Evolutionary conservation across 2,888 invertebrate genomes (phyloP).

Genomic region (Chrysolina oricalcia): DNA sequence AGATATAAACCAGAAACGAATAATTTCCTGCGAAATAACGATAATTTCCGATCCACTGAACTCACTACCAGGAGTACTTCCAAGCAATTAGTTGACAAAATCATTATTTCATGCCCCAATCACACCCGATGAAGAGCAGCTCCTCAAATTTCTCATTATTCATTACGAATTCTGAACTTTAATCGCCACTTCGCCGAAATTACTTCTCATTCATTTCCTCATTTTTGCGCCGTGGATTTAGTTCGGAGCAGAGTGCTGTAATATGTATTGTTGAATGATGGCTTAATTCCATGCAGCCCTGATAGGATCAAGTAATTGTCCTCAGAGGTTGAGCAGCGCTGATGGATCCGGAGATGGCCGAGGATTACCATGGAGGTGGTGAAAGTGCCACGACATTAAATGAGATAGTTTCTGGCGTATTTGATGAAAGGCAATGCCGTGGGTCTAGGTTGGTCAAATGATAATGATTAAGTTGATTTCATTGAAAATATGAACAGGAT

Average conservation of each 20-base stretch:
- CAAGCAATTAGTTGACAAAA: background rate
- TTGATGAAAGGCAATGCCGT: background rate
- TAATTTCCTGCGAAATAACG: background rate
- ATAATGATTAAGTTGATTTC: too few relatives aligned
- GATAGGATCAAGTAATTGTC: constrained; percentile 45
- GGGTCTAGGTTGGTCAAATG: background rate
- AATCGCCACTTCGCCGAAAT: constrained; percentile 11
- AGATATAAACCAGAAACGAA: background rate
- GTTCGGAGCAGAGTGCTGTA: constrained; percentile 7
- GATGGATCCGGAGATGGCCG: constrained; percentile 33
- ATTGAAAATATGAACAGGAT: too few relatives aligned
- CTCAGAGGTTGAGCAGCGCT: constrained; percentile 35
- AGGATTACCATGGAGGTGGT: constrained; percentile 10
- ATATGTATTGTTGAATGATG: constrained; percentile 41
- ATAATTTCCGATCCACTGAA: background rate
- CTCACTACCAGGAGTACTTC: background rate
- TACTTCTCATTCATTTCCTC: constrained; percentile 20
- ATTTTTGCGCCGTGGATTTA: constrained; percentile 21
- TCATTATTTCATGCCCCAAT: background rate
- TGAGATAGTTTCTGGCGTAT: background rate
- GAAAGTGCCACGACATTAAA: background rate
- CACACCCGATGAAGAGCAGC: background rate
- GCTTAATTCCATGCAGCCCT: constrained; percentile 40
- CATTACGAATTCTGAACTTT: constrained; percentile 20
- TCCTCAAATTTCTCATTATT: constrained; percentile 1